Base-by-base conservation (phyloP, 1,140 invertebrate genomes). In the Drosophila equinoxialis region DNA sequence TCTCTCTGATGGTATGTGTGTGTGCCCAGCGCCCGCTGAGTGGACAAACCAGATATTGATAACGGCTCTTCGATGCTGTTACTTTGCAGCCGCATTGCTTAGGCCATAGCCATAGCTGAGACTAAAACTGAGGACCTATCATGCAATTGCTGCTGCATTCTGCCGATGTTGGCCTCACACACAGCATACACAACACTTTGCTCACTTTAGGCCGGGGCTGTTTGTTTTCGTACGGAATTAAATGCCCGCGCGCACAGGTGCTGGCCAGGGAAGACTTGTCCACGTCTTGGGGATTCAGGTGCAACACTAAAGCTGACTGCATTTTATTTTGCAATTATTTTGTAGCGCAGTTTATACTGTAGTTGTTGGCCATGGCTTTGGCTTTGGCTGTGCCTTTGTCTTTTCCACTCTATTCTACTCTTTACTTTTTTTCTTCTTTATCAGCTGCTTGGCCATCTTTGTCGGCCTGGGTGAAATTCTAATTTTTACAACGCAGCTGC, bases 31-130 rank as follows among this genome's bases (percentile, higher is more conserved):
- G 74, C 77, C 72, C 76, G 66, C 73, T 75, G 84, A 91, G 90
- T 91, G 89, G 90, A 91, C 90, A 91, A 91, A 91, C 90, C 90
- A 90, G 90, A 91, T 91, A 91, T 91, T 91, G 90, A 91, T 91
- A 91, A 91, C 90, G 90, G 90, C 90, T 91, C 85, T 90, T 91
- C 85, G 90, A 83, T 85, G 89, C 83, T 83, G 83, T 87, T 87
- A 87, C 73, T 89, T 82, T 77, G 75, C 80, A 84, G 78, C 81
- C 78, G 78, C 81, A 81, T 86, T 79, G 78, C 81, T 81, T 65
- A 68, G 65, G 62, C 70, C 68, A 81, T 65, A 74, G 79, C 67
- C 61, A 66, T 63, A 54, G 72, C 60, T 81, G 74, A 48, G 59
- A 75, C 78, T 74, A 64, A 60, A 67, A 59, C 72, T 74, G 67